These are phyloP conservation scores for Varanus salvator DNA, from an alignment of 2,113 vertebrate species.

Conservation along the genomic window DNA sequence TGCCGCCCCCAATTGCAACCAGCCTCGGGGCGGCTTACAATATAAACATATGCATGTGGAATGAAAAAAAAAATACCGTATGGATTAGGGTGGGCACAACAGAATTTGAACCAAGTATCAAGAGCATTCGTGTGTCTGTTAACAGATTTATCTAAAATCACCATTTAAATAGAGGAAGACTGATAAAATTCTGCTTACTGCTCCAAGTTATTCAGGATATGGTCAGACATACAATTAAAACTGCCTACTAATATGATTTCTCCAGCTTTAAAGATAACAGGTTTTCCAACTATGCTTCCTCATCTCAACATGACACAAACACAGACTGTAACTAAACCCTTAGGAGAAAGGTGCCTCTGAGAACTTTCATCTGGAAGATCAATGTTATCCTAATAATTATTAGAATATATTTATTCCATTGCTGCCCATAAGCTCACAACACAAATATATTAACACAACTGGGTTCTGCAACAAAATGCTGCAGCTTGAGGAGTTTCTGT, in stretches of 20 bases:
- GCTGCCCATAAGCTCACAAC: too few relatives aligned
- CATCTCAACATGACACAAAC: not conserved
- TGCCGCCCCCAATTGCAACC: too few relatives aligned
- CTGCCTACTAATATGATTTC: not conserved
- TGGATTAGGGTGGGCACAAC: not conserved
- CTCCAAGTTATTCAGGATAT: not conserved
- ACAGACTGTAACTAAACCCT: not conserved
- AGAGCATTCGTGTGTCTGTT: not conserved
- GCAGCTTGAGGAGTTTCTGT: too few relatives aligned
- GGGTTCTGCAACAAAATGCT: too few relatives aligned
- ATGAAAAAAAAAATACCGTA: not conserved
- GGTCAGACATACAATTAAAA: constrained; percentile 8
- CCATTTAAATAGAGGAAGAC: not conserved
- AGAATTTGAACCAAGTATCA: not conserved
- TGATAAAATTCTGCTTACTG: not conserved
- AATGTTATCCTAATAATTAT: not conserved
- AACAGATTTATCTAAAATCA: not conserved
- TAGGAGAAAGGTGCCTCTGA: not conserved
- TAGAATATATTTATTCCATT: not conserved
- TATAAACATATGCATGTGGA: too few relatives aligned
- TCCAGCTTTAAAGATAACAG: not conserved
- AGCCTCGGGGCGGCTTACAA: too few relatives aligned
- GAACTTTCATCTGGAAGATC: not conserved
- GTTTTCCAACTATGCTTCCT: not conserved
- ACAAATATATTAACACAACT: too few relatives aligned